phyloP scores from a whole-genome alignment of 2,113 vertebrate species.

The Thalassoma bifasciatum region DNA sequence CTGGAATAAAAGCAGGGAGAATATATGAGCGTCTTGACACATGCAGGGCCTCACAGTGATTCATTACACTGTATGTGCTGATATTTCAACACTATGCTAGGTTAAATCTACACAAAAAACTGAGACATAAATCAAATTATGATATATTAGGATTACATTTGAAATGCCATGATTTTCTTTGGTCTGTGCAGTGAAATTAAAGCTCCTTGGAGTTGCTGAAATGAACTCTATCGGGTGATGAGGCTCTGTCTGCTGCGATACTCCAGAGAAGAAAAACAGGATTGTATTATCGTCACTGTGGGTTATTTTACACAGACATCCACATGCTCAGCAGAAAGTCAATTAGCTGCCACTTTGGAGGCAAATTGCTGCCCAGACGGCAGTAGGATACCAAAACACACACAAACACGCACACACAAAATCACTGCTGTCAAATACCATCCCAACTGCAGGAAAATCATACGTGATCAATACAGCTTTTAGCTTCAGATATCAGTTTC shows the following conservation, averaged over 20 bases:
- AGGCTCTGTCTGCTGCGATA: constrained; percentile 35
- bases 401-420: constrained; percentile 24
- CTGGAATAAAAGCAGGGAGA: constrained; percentile 30
- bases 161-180: not conserved
- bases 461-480: constrained; percentile 67
- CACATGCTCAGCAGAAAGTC: constrained; percentile 63
- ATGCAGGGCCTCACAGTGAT: not conserved
- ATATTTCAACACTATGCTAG: not conserved
- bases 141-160: not conserved
- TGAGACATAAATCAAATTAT: not conserved
- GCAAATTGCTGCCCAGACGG: constrained; percentile 51
- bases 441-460: constrained; percentile 41
- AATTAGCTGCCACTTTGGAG: constrained; percentile 70
- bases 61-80: constrained; percentile 5
- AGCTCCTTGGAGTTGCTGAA: constrained; percentile 49
- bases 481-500: constrained; percentile 61
- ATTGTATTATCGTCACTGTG: constrained; percentile 44
- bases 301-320: constrained; percentile 72
- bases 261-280: constrained; percentile 45
- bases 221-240: constrained; percentile 47
- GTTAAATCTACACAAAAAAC: not conserved
- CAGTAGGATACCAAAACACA: constrained; percentile 31
- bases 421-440: constrained; percentile 29
- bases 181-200: constrained; percentile 32
- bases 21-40: constrained; percentile 13